Conservation (phyloP, 1,140 invertebrate genomes). For the Adelges cooleyi region DNA sequence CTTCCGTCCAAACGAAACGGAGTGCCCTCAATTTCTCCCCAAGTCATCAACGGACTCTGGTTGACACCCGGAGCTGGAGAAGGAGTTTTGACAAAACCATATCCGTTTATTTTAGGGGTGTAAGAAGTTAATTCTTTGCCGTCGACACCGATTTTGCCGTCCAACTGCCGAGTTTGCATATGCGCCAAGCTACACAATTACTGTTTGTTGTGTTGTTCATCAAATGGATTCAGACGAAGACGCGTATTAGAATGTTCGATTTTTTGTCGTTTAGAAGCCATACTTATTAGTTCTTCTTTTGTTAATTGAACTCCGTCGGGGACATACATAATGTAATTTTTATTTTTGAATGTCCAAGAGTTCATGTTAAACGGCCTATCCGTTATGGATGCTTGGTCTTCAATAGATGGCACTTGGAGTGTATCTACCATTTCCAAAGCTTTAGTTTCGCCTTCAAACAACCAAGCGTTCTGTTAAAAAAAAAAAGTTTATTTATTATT, state of each 20-base stretch:
- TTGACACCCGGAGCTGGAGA: constrained; percentile 76
- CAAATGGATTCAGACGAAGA: constrained; percentile 64
- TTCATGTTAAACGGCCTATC: constrained; percentile 52
- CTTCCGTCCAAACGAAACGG: constrained; percentile 76
- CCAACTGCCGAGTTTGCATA: constrained; percentile 45
- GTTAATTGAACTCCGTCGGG: constrained; percentile 76
- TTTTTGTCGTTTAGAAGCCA: constrained; percentile 57
- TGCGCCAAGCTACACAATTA: constrained; percentile 59
- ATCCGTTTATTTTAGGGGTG: constrained; percentile 61
- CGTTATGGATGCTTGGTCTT: constrained; percentile 48
- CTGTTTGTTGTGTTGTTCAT: constrained; percentile 60
- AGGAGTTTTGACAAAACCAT: constrained; percentile 71
- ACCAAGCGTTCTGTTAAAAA: constrained; percentile 63
- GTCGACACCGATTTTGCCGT: constrained; percentile 83
- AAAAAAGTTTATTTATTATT: neutral
- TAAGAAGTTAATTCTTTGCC: constrained; percentile 58
- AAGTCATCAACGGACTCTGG: constrained; percentile 93
- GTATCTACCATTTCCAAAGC: constrained; percentile 47
- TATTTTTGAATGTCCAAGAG: constrained; percentile 83
- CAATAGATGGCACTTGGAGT: constrained; percentile 59
- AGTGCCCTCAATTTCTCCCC: constrained; percentile 97
- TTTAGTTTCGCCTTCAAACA: constrained; percentile 69
- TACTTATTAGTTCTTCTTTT: constrained; percentile 56
- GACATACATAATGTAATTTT: constrained; percentile 93
- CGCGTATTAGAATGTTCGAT: constrained; percentile 77